These are phyloP conservation scores for Protodeltote pygarga DNA, from an alignment of 2,888 invertebrate genomes.

Conservation along the genomic window DNA sequence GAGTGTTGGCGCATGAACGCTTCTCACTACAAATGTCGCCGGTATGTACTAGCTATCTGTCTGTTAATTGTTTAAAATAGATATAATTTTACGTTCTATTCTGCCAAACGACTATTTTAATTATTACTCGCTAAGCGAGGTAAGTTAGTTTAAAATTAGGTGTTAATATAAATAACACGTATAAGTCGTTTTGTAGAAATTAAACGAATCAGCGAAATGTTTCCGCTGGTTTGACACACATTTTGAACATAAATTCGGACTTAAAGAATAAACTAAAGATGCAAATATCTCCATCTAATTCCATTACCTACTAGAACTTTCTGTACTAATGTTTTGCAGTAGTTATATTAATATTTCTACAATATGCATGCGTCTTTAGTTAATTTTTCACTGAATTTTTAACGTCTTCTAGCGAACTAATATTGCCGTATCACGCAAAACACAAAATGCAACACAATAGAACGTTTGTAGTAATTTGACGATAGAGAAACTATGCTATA, in stretches of 20 bases:
- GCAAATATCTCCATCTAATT: neutral
- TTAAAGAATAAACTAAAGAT: conserved; percentile 1
- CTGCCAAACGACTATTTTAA: neutral
- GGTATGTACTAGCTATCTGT: neutral
- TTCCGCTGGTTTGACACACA: neutral
- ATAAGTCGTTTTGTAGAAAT: conserved; percentile 3
- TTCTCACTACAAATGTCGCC: no score
- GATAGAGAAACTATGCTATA: no score
- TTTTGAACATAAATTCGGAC: neutral
- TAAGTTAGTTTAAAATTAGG: conserved; percentile 1
- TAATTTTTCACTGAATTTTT: no score
- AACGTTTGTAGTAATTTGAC: no score
- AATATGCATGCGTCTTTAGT: neutral
- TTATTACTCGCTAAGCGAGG: conserved; percentile 1
- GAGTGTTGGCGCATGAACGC: no score
- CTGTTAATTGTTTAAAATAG: neutral
- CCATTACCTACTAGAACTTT: neutral
- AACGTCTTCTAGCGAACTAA: no score
- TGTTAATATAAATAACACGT: conserved; percentile 1
- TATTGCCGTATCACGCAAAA: no score
- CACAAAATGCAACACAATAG: no score
- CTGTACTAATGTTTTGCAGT: no score
- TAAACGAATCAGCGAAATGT: neutral
- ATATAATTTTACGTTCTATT: conserved; percentile 4
- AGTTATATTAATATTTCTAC: neutral